phyloP scores from a whole-genome alignment of 2,797 vertebrate genomes.

The Limosa lapponica region DNA sequence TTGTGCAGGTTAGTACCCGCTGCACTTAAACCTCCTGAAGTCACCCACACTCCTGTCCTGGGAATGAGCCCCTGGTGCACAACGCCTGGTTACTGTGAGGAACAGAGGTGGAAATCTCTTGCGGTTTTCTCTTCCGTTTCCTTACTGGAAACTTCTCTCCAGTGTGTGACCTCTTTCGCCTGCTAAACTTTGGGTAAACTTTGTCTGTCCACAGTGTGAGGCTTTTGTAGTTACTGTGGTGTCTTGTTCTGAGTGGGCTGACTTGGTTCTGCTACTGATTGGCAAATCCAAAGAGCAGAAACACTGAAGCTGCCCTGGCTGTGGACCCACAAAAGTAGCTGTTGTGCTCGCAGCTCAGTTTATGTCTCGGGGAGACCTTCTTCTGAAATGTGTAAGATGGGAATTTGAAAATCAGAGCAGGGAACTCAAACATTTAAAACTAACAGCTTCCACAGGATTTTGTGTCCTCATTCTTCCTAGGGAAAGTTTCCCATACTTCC shows the following conservation, averaged over 20 bases:
- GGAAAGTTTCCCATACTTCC: background rate
- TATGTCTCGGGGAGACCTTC: background rate
- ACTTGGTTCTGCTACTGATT: background rate
- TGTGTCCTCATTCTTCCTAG: background rate
- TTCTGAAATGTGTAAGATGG: background rate
- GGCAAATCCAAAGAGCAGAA: background rate
- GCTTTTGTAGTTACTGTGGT: background rate
- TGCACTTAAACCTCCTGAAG: rapidly evolving
- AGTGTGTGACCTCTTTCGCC: background rate
- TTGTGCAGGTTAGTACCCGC: background rate
- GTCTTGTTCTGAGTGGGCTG: background rate
- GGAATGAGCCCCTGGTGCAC: background rate
- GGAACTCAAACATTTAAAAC: background rate
- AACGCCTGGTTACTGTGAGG: background rate
- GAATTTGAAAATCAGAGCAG: background rate
- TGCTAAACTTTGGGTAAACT: background rate
- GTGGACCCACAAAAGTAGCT: background rate
- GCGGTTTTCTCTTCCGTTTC: background rate
- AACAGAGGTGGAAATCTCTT: background rate
- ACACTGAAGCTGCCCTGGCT: background rate
- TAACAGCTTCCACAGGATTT: background rate
- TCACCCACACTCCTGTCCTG: background rate
- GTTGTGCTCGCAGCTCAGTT: background rate
- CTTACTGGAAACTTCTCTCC: background rate
- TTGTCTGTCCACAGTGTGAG: background rate